These are phyloP conservation scores for Bilobella aurantiaca DNA, from an alignment of 1,140 invertebrate species.

Conservation along the genomic window DNA sequence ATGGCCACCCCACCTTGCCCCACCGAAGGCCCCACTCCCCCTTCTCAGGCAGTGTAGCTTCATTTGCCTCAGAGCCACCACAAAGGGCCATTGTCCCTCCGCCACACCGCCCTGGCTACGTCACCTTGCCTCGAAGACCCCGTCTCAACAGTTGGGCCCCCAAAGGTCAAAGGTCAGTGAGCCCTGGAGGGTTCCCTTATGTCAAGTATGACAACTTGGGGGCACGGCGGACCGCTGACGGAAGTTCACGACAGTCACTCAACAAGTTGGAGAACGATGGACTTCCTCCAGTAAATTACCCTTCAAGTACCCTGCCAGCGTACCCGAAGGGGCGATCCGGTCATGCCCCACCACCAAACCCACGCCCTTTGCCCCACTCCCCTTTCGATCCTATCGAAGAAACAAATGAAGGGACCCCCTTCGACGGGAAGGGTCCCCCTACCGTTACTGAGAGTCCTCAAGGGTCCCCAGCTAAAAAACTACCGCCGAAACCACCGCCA, in stretches of 20 bases:
- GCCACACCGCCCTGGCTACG: slow-evolving; percentile 54
- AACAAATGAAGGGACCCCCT: not conserved
- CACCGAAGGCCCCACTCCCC: slow-evolving; percentile 35
- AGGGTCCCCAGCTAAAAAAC: slow-evolving; percentile 29
- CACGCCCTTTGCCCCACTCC: slow-evolving; percentile 7
- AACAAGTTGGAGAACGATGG: slow-evolving; percentile 33
- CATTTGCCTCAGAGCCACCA: slow-evolving; percentile 34
- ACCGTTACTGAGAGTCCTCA: not conserved
- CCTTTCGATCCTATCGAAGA: slow-evolving; percentile 29
- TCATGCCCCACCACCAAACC: slow-evolving; percentile 8
- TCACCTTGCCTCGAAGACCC: slow-evolving; percentile 71
- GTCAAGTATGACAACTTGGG: slow-evolving; percentile 78
- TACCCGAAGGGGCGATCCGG: not conserved
- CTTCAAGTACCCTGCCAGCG: not conserved
- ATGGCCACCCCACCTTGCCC: slow-evolving; percentile 41
- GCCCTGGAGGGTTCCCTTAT: slow-evolving; percentile 38
- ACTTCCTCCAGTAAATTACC: slow-evolving; percentile 15
- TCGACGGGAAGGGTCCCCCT: not conserved
- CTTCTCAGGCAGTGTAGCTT: slow-evolving; percentile 18
- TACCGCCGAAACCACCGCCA: slow-evolving; percentile 38
- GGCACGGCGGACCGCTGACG: slow-evolving; percentile 71
- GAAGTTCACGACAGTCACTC: slow-evolving; percentile 69
- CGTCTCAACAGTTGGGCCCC: slow-evolving; percentile 60
- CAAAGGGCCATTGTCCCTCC: slow-evolving; percentile 42
- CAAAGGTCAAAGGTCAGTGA: slow-evolving; percentile 44